Conservation (phyloP, 2,113 vertebrate genomes). For the Psittacara wagleri region DNA sequence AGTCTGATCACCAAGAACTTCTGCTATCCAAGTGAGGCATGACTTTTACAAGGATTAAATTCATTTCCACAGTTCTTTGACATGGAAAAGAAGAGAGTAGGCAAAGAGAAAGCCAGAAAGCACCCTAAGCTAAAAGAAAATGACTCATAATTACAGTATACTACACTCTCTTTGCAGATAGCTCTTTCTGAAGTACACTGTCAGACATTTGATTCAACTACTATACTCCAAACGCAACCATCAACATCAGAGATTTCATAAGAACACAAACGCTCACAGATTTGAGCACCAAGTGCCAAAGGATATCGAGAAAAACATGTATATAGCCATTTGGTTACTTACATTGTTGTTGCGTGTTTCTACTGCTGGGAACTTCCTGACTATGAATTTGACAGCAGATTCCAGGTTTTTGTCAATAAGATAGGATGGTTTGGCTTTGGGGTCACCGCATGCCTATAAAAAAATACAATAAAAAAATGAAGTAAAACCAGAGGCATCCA, state of each 20-base stretch:
- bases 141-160: neutral
- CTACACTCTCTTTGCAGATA: neutral
- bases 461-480: constrained; percentile 67
- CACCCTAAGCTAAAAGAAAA: neutral
- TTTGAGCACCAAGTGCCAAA: neutral
- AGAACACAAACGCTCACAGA: neutral
- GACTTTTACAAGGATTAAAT: neutral
- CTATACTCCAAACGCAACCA: neutral
- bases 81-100: neutral
- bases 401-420: constrained; percentile 98
- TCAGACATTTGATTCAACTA: neutral
- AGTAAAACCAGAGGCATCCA: constrained; percentile 58
- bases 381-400: constrained; percentile 98
- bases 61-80: neutral
- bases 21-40: neutral
- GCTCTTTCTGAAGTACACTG: neutral
- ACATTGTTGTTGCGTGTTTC: constrained; percentile 98
- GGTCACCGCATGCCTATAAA: constrained; percentile 93
- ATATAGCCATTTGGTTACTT: constrained; percentile 68
- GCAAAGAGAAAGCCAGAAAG: neutral
- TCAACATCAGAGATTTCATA: neutral
- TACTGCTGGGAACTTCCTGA: constrained; percentile 96
- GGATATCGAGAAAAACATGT: neutral
- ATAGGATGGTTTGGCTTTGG: constrained; percentile 98
- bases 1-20: neutral